Base-by-base conservation (phyloP, 2,888 invertebrate species). In the Morinoia aosen region DNA sequence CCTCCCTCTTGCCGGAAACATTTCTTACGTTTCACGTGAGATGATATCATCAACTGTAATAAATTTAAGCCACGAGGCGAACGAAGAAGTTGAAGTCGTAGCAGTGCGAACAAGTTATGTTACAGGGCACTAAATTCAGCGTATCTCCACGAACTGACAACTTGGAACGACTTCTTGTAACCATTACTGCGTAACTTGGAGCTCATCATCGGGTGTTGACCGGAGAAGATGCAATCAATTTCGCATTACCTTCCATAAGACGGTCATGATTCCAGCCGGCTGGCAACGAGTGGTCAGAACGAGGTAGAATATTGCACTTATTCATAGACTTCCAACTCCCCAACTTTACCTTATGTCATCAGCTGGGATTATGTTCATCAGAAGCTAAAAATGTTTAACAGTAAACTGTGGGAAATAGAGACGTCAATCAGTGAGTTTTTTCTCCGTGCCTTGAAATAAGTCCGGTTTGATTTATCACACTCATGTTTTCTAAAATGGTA, bases 181-280 rank as follows among this genome's bases (percentile, higher is more conserved):
- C 48, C 33, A 25, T 93, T 93, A 93, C 48, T 57, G 58, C 56
- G 33, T 33, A 93, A 93, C 93, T 93, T 57, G 93, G 93, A 33
- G 14, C 16, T 57, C 93, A 93, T 93, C 93, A 93, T 57, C 56
- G 93, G 56, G 58, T 93, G 93, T 93, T 93, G 93, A 93, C 93
- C 93, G 33, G 58, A 93, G 5, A 57, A 93, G 58, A 57, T 57
- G 93, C 93, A 93, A 93, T 93, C 93, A 93, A 93, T 93, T 93
- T 93, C 40, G 57, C 93, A 93, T 93, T 93, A 93, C 93, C 93
- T n/a, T 11, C 93, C 57, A 93, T 57, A 93, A 93, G 58, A 93
- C 57, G 93, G 33, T n/a, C 93, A 48, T 93, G 57, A 93, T 93
- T 93, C 40, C 90, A 48, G 93, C 57, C 3, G 56, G 58, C 90